These are phyloP conservation scores for Drosophila pruinosa DNA, from an alignment of 1,140 invertebrate species.

Conservation along the genomic window DNA sequence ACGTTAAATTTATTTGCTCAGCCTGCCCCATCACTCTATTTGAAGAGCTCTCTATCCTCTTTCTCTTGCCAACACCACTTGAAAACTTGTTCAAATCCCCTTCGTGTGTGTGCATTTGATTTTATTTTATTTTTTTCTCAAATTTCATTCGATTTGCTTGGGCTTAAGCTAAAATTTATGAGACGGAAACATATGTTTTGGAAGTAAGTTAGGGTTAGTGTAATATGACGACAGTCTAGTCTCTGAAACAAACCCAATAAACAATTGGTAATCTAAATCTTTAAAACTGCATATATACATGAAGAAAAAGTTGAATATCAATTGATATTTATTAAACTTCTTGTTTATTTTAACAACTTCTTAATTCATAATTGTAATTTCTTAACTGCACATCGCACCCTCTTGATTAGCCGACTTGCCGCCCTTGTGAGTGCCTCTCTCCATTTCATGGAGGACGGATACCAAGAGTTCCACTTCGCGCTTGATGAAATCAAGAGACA, in stretches of 20 bases:
- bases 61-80: slow-evolving; percentile 44
- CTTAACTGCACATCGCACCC: background rate
- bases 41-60: slow-evolving; percentile 27
- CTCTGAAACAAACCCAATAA: too few relatives aligned
- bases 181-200: slow-evolving; percentile 37
- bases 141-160: slow-evolving; percentile 65
- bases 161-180: slow-evolving; percentile 43
- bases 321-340: too few relatives aligned
- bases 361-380: background rate
- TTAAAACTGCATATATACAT: too few relatives aligned
- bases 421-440: background rate
- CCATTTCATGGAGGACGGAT: slow-evolving; percentile 35
- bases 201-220: slow-evolving; percentile 29
- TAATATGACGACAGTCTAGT: background rate
- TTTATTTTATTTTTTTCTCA: slow-evolving; percentile 48
- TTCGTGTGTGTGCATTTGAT: slow-evolving; percentile 16
- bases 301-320: background rate
- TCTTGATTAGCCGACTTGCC: slow-evolving; percentile 15
- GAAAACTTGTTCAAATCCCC: slow-evolving; percentile 47
- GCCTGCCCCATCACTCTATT: slow-evolving; percentile 18
- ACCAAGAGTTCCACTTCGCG: slow-evolving; percentile 38
- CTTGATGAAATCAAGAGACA: slow-evolving; percentile 39
- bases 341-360: slow-evolving; percentile 1
- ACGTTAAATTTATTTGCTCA: slow-evolving; percentile 56
- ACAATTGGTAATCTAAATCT: too few relatives aligned